Conservation (phyloP, 2,113 vertebrate species). For the Myocastor coypus region DNA sequence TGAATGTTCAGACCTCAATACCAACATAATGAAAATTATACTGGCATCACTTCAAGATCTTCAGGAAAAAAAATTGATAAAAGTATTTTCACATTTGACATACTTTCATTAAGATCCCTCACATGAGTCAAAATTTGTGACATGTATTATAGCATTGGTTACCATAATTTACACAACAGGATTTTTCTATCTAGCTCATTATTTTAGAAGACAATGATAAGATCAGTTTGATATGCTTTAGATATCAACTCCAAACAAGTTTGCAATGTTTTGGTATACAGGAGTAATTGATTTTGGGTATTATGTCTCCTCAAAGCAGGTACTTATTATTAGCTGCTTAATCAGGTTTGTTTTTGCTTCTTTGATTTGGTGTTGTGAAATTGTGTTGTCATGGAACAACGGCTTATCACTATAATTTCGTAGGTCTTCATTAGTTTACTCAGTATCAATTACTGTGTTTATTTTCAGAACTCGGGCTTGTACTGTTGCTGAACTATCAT, state of each 20-base stretch:
- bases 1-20: background rate
- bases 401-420: background rate
- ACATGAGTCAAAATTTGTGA: background rate
- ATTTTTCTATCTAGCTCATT: background rate
- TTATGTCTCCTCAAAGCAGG: background rate
- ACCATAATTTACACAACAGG: background rate
- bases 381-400: background rate
- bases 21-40: background rate
- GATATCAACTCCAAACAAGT: background rate
- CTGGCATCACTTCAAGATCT: background rate
- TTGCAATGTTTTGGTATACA: background rate
- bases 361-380: background rate
- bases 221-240: background rate
- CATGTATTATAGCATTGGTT: background rate
- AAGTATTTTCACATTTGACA: background rate
- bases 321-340: background rate
- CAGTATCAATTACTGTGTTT: background rate
- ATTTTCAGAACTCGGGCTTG: background rate
- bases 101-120: background rate
- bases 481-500: background rate
- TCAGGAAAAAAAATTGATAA: background rate
- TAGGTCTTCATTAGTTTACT: background rate
- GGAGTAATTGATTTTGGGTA: background rate
- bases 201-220: background rate
- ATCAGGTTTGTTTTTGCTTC: background rate